Evolutionary conservation across 2,113 vertebrate species (phyloP), one percentile per base, ranked within the genome.

Genomic region (Amia ocellicauda): DNA sequence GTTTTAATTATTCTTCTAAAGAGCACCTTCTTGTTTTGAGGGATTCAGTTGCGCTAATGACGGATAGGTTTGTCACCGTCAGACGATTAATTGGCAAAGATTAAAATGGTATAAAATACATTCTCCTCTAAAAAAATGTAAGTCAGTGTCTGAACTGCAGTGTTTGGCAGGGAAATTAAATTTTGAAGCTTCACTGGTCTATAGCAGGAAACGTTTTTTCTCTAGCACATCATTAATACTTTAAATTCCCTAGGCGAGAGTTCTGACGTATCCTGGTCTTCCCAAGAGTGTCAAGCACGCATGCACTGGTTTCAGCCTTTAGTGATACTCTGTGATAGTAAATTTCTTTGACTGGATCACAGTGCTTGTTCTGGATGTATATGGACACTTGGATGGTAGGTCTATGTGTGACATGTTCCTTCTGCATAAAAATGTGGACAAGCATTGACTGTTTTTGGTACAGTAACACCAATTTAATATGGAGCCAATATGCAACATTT

Each of bases 161-260:
- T 13, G 8, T 47, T 14, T 68, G 52, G 42, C 26, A 58, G 43
- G 55, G 63, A 58, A 65, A 65, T 57, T 58, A 65, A 58, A 57
- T 65, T 27, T 9, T 65, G 27, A n/a, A 31, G 27, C 63, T 65
- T 57, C 14, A 36, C 51, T 50, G 55, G 45, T 45, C 42, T 45
- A 22, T 56, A 22, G 27, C 54, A 36, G 55, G 43, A 7, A 16
- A 26, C 27, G 24, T 50, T 58, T 49, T 31, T 27, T 47, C 36
- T 5, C 31, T 22, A 26, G 29, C 7, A 14, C 29, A 28, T 55
- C 42, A 56, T 53, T 64, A 55, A 47, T 55, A 28, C 53, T 45
- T 55, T 19, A 64, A 52, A 56, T 55, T 45, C 43, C 20, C 43
- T 49, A 28, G 63, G 54, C 27, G 36, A 22, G 36, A 31, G 27